These are phyloP conservation scores for Amphipyra berbera DNA, from an alignment of 2,888 invertebrate species.

Conservation along the genomic window DNA sequence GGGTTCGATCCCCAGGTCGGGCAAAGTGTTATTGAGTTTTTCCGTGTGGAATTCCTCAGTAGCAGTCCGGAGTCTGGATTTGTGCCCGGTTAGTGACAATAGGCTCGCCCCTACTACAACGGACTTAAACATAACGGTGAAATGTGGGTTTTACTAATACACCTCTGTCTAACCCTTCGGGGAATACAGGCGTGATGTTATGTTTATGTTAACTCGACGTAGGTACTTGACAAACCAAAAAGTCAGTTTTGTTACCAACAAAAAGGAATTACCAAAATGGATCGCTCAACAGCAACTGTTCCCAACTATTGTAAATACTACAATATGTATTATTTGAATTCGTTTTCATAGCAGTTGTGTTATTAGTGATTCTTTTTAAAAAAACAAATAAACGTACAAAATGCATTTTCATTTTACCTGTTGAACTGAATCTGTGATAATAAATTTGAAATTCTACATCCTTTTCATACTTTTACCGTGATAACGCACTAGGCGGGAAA, in stretches of 20 bases:
- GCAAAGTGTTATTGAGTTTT: too few relatives aligned
- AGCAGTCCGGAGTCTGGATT: too few relatives aligned
- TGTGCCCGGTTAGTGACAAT: too few relatives aligned
- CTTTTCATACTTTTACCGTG: neutral
- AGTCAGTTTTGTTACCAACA: neutral
- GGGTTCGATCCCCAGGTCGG: too few relatives aligned
- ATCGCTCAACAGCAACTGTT: slow-evolving; percentile 22
- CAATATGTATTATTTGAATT: slow-evolving; percentile 32
- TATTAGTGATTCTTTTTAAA: slow-evolving; percentile 29
- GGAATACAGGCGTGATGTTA: too few relatives aligned
- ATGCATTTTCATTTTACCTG: slow-evolving; percentile 23
- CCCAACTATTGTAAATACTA: slow-evolving; percentile 34
- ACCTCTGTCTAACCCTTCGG: too few relatives aligned
- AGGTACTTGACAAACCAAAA: neutral
- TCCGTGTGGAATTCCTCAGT: too few relatives aligned
- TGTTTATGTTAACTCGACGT: too few relatives aligned
- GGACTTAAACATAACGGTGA: too few relatives aligned
- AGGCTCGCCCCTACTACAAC: too few relatives aligned
- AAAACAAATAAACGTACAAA: slow-evolving; percentile 19
- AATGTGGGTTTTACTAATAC: too few relatives aligned
- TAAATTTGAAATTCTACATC: neutral
- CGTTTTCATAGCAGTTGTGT: slow-evolving; percentile 18
- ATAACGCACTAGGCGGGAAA: neutral
- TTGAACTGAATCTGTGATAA: slow-evolving; percentile 31
- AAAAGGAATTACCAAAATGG: slow-evolving; percentile 15